A percentile compares a stretch with the other conserved stretches of the same genome.
These are phyloP conservation scores for Geococcyx californianus DNA, from an alignment of 2,113 vertebrate species.

Conservation along the genomic window DNA sequence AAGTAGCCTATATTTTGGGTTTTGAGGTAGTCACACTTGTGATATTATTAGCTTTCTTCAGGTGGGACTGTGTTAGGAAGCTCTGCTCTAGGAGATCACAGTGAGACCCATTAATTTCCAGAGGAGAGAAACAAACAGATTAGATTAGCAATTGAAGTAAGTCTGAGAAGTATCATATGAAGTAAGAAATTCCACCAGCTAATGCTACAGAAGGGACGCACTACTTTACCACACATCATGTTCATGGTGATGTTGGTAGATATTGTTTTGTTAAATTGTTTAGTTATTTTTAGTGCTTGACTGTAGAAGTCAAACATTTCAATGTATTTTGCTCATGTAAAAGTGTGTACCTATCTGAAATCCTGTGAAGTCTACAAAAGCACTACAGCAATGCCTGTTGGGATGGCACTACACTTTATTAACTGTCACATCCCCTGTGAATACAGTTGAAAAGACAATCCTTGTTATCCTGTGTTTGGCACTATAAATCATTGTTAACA, in stretches of 20 bases:
- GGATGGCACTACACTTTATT: conserved; percentile 18
- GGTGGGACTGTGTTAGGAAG: background rate
- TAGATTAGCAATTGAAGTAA: background rate
- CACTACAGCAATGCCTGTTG: background rate
- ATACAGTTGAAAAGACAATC: conserved; percentile 12
- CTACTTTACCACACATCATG: background rate
- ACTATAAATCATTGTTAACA: conserved; percentile 70
- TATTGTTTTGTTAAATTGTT: conserved; percentile 3
- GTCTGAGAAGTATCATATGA: background rate
- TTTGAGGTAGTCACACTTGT: background rate
- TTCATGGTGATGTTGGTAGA: conserved; percentile 11
- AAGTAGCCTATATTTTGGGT: background rate
- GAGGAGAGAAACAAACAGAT: background rate
- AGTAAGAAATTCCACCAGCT: background rate
- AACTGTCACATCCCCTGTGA: conserved; percentile 17
- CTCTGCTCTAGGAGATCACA: background rate
- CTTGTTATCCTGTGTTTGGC: conserved; percentile 20
- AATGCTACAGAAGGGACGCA: background rate
- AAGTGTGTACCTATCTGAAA: conserved; percentile 48
- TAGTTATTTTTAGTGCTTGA: conserved; percentile 9
- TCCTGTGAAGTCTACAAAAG: background rate
- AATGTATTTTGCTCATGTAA: conserved; percentile 13
- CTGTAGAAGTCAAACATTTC: conserved; percentile 33
- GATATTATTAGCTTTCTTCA: background rate
- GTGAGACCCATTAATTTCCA: background rate